These are phyloP conservation scores for Sarotherodon lohbergeri DNA, from an alignment of 2,113 vertebrate genomes.

Conservation along the genomic window DNA sequence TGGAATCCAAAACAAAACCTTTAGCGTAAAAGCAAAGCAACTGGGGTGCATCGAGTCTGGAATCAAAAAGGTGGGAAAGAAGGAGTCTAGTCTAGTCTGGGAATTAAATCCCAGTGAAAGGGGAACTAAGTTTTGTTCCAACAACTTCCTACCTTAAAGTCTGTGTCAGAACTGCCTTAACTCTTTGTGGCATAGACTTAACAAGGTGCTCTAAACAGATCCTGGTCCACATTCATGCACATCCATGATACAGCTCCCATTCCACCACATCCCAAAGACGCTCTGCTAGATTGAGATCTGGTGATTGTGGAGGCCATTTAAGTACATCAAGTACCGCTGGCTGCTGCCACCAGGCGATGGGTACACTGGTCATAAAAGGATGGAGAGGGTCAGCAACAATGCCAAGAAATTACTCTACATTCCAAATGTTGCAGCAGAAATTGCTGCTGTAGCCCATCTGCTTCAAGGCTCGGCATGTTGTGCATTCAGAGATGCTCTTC, in stretches of 20 bases:
- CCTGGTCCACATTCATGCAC: neutral
- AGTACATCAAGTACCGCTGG: neutral
- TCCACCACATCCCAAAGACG: neutral
- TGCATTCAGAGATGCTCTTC: neutral
- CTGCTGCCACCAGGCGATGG: neutral
- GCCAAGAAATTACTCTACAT: neutral
- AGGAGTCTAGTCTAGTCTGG: neutral
- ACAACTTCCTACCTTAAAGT: neutral
- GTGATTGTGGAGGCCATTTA: neutral
- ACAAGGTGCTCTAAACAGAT: neutral
- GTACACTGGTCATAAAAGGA: neutral
- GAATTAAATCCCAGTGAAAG: neutral
- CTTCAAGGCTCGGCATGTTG: neutral
- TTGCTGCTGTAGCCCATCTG: neutral
- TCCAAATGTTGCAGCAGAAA: neutral
- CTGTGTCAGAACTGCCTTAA: neutral
- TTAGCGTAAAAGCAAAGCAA: rapidly evolving
- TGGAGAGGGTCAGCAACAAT: neutral
- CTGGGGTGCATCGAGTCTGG: rapidly evolving
- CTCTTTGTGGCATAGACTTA: rapidly evolving
- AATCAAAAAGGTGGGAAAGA: neutral
- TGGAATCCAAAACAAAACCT: neutral
- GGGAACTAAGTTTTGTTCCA: neutral
- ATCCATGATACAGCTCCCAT: neutral
- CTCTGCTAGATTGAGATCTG: neutral